These are phyloP conservation scores for Pangasius larnaudii DNA, from an alignment of 2,797 vertebrate species.

Conservation along the genomic window DNA sequence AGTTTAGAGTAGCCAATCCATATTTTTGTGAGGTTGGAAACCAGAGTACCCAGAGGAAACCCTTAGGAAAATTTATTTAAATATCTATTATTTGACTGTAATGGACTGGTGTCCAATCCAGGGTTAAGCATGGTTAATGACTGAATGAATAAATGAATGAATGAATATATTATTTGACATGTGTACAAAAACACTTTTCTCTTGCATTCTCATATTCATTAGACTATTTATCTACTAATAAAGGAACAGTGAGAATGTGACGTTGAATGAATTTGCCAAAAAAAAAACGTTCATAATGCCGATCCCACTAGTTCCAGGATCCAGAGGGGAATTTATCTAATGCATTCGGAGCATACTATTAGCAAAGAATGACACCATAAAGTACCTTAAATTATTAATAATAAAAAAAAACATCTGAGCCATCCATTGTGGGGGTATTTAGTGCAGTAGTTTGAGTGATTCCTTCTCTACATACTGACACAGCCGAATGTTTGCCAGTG, in stretches of 20 bases:
- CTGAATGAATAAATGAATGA: background rate
- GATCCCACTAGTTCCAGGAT: background rate
- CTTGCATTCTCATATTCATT: background rate
- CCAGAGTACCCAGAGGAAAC: background rate
- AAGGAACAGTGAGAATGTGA: background rate
- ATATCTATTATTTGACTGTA: background rate
- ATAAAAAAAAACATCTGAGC: background rate
- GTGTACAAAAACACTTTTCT: background rate
- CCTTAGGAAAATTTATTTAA: background rate
- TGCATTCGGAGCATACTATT: background rate
- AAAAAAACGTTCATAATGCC: background rate
- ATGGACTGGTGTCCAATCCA: background rate
- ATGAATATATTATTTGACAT: background rate
- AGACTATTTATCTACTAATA: background rate
- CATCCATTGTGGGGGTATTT: background rate
- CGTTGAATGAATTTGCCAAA: background rate
- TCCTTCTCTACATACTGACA: background rate
- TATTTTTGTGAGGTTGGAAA: background rate
- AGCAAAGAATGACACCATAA: background rate
- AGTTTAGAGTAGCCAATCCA: background rate
- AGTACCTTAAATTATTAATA: background rate
- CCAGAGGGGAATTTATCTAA: background rate
- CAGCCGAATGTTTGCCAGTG: background rate
- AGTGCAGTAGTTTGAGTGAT: background rate
- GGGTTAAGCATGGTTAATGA: background rate